phyloP scores from a whole-genome alignment of 2,113 vertebrate species.

The Clupea harengus region DNA sequence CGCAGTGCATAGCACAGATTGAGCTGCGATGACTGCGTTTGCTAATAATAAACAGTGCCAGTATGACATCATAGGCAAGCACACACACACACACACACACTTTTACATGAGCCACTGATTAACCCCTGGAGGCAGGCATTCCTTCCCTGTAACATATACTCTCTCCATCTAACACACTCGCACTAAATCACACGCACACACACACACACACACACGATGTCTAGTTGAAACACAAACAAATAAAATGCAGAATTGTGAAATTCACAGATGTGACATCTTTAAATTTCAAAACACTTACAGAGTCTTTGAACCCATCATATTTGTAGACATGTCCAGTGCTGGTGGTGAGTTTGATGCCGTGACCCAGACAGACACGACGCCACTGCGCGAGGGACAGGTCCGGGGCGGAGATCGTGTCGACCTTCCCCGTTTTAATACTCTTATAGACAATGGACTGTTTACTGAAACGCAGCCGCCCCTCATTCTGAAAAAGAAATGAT shows the following conservation, averaged over 20 bases:
- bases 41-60: slow-evolving; percentile 62
- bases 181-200: slow-evolving; percentile 20
- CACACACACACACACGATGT: background rate
- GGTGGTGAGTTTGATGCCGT: slow-evolving; percentile 89
- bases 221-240: background rate
- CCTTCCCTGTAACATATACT: slow-evolving; percentile 37
- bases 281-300: slow-evolving; percentile 65
- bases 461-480: slow-evolving; percentile 88
- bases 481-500: slow-evolving; percentile 72
- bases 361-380: slow-evolving; percentile 90
- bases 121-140: slow-evolving; percentile 62
- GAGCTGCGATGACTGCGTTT: background rate
- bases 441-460: slow-evolving; percentile 94
- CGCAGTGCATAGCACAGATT: slow-evolving; percentile 16
- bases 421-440: slow-evolving; percentile 94
- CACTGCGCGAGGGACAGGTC: slow-evolving; percentile 86
- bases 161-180: slow-evolving; percentile 38
- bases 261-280: background rate
- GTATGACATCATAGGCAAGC: slow-evolving; percentile 61
- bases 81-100: slow-evolving; percentile 45
- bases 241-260: background rate
- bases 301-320: slow-evolving; percentile 93
- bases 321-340: slow-evolving; percentile 87
- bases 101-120: slow-evolving; percentile 63
- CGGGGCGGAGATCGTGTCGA: slow-evolving; percentile 85